Base-by-base conservation (phyloP, 2,888 invertebrate genomes). In the Nebria salina region DNA sequence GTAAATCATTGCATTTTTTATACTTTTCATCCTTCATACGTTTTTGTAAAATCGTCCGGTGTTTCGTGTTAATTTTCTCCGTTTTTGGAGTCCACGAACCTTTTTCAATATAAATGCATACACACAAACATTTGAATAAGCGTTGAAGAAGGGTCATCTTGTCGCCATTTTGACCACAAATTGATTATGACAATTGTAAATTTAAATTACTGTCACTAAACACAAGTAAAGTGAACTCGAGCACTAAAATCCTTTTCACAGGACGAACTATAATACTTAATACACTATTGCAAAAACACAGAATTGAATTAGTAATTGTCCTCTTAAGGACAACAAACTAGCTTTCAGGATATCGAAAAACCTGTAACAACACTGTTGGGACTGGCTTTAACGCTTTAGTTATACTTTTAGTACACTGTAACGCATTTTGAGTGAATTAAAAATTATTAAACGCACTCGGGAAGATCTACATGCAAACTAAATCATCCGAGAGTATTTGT, bases 11-110 rank as follows among this genome's bases (percentile, higher is more conserved):
- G 41, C 77, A 41, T 75, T 82, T 82, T 75, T 77, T 43, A 25
- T 76, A 76, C 54, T 77, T 77, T 73, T 81, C 77, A 75, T 15
- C 64, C 66, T 77, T 77, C 25, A 15, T 70, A 9, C 43, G 66
- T 82, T 81, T 83, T 66, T 68, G 82, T n/a, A 79, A 15, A 9
- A 54, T 77, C 66, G 65, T 13, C 73, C 54, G 9, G 68, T 75
- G 77, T 68, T 20, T 82, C 64, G 34, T 54, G 20, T 43, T 15
- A 6, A 76, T 80, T 77, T 84, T 83, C 13, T 76, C 79, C 15
- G 76, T 82, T 72, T 83, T 82, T 11, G 85, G 88, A 4, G 87
- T 85, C 88, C 88, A 88, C 6, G 87, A 86, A n/a, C 87, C 86
- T 76, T 85, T 85, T 83, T 87, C 85, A 15, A 87, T 85, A 34